phyloP scores from a whole-genome alignment of 2,888 invertebrate genomes.

The Listrodromus nycthemerus region DNA sequence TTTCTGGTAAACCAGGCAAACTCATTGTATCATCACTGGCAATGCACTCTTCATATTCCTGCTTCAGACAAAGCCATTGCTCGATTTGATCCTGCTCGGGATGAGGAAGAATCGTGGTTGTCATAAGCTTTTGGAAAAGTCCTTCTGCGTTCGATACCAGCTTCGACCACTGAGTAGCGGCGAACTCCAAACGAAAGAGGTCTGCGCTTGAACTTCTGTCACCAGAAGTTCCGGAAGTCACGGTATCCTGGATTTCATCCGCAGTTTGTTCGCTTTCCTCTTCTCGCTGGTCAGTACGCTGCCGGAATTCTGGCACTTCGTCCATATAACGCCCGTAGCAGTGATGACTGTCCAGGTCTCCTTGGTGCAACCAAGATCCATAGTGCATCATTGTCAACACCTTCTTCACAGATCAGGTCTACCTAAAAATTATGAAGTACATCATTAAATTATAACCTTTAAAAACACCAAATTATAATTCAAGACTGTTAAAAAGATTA shows the following conservation, averaged over 20 bases:
- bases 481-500: not conserved
- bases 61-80: conserved; percentile 94
- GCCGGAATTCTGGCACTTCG: conserved; percentile 65
- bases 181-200: conserved; percentile 92
- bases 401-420: not conserved
- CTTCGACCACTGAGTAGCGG: conserved; percentile 93
- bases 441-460: not conserved
- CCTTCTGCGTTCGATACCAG: conserved; percentile 94
- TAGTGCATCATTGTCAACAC: conserved; percentile 77
- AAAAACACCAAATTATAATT: not conserved
- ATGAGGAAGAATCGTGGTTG: conserved; percentile 89
- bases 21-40: conserved; percentile 85
- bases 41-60: conserved; percentile 94
- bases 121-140: conserved; percentile 91
- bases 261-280: conserved; percentile 80
- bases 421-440: not conserved
- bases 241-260: conserved; percentile 79
- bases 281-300: conserved; percentile 71
- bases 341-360: conserved; percentile 73
- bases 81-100: conserved; percentile 91
- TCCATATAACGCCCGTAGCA: conserved; percentile 72
- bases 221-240: conserved; percentile 80
- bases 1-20: conserved; percentile 84
- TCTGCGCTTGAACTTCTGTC: conserved; percentile 83
- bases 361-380: conserved; percentile 74